Base-by-base conservation (phyloP, 1,140 invertebrate species). In the Drosophila lacertosa region DNA sequence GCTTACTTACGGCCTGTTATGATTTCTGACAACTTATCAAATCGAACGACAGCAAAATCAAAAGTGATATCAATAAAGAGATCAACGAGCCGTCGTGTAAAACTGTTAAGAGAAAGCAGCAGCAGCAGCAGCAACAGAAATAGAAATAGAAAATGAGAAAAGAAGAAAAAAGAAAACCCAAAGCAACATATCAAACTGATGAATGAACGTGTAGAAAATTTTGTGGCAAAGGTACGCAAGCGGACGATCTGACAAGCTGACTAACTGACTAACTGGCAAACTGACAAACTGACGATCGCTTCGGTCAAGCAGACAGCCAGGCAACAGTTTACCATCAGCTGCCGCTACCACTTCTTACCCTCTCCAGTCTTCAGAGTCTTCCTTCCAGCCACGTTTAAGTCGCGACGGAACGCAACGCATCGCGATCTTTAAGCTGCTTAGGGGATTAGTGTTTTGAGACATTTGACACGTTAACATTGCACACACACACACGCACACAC, bases 61-160 rank as follows among this genome's bases (percentile, higher is more conserved):
- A 88, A 88, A 88, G 83, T 88, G 82, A 88, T 88, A 88, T 88
- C 82, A 88, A 89, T 88, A 74, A 89, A 88, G 82, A 88, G 82
- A 88, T 88, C 82, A 86, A 77, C 75, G 59, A 68, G 48, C 57
- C 54, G 65, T 62, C 57, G 59, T 74, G 65, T 74, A 69, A 84
- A 86, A 77, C 81, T 65, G 77, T 75, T 72, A 59, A 60, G 77
- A 77, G 82, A 86, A 86, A 86, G 82, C 82, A 58, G 68, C 47
- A 68, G 55, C 60, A 74, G 47, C 60, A 50, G 29, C 35, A n/a
- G n/a, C n/a, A n/a, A n/a, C n/a, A n/a, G n/a, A n/a, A 32, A 16
- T 11, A 37, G 11, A 5, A 22, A 32, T 2, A 33, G 47, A 42
- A 2, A 62, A 11, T 44, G 22, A 47, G 15, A 35, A 33, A 5